Base-by-base conservation (phyloP, 2,888 invertebrate genomes). In the Philaethria dido region DNA sequence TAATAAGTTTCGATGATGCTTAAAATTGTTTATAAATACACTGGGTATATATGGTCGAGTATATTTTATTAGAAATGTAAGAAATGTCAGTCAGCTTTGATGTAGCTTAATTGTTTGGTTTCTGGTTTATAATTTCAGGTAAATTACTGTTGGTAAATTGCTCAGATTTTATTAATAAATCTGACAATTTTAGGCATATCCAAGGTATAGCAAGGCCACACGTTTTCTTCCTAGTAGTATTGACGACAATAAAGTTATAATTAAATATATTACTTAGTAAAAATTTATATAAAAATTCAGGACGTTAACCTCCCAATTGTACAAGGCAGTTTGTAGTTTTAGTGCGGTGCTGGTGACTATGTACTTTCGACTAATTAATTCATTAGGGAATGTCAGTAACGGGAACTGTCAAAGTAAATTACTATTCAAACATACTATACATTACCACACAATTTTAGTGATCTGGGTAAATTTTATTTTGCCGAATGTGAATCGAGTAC, bases 111-210 rank as follows among this genome's bases (percentile, higher is more conserved):
- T 33, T 9, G 29, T 29, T 29, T 29, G 33, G 29, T 52, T 52
- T 16, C 52, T 52, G 11, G 29, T 52, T 52, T 52, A 29, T 18
- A 52, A 16, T 52, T 52, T 16, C 2, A 16, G 52, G 0, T 52
- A 4, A 16, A 52, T 16, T 50, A 29, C 29, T 29, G 29, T 50
- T 25, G 8, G 9, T 16, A 29, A 29, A 29, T 25, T n/a, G 52
- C n/a, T 29, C 16, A 16, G 5, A 29, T 16, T 29, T 16, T 29
- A 33, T 33, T 33, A 52, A 52, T 52, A 52, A 52, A 52, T 52
- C 52, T 52, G 52, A 52, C 29, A 52, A 29, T 52, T 52, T 52
- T 52, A 52, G 52, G 52, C 29, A 29, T 50, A 16, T 50, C 50
- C 50, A 29, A 8, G 25, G 9, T 52, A 52, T 13, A 52, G 11